These are phyloP conservation scores for Unio pictorum DNA, from an alignment of 2,888 invertebrate species.

Conservation along the genomic window DNA sequence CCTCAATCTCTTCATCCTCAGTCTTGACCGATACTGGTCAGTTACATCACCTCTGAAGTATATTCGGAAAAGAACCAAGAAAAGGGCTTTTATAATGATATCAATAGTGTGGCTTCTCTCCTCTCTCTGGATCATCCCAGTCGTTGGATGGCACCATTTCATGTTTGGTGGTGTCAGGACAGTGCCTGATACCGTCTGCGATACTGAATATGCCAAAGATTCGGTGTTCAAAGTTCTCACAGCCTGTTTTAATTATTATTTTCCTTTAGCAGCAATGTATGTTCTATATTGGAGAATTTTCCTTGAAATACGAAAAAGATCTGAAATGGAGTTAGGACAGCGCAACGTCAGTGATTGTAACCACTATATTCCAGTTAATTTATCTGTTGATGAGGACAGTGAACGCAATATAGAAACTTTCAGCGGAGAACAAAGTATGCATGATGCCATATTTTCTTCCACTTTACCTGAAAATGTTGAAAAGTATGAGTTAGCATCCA, in stretches of 20 bases:
- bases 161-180: conserved; percentile 62
- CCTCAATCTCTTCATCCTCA: conserved; percentile 74
- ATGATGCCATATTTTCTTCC: conserved; percentile 6
- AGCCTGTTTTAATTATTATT: conserved; percentile 74
- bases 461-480: conserved; percentile 14
- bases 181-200: conserved; percentile 70
- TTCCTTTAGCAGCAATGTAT: conserved; percentile 74
- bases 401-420: conserved; percentile 25
- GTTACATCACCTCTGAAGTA: conserved; percentile 74
- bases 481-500: conserved; percentile 15
- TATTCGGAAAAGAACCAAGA: conserved; percentile 73
- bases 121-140: conserved; percentile 73
- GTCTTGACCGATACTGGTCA: conserved; percentile 74
- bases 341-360: conserved; percentile 32
- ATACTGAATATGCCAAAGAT: conserved; percentile 74
- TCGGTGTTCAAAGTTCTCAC: conserved; percentile 73
- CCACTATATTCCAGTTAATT: conserved; percentile 23
- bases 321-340: conserved; percentile 69
- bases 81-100: conserved; percentile 73
- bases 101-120: conserved; percentile 73
- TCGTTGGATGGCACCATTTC: conserved; percentile 73
- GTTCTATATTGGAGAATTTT: conserved; percentile 73
- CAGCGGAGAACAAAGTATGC: conserved; percentile 20
- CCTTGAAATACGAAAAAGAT: conserved; percentile 72
- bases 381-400: conserved; percentile 27